These are phyloP conservation scores for Takifugu ocellatus DNA, from an alignment of 2,797 vertebrate species.

Conservation along the genomic window DNA sequence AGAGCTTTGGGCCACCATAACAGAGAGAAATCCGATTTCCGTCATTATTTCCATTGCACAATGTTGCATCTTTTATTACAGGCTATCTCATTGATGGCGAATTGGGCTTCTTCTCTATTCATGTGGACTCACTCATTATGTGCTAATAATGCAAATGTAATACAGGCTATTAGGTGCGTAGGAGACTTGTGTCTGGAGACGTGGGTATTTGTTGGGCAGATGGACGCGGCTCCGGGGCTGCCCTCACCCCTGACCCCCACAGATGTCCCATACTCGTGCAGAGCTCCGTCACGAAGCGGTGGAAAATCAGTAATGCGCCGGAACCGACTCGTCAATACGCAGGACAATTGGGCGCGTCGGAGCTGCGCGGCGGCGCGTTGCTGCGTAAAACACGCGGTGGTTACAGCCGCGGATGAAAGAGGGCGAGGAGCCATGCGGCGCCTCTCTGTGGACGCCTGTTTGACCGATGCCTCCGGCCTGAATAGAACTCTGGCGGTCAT, in stretches of 20 bases:
- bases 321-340: conserved; percentile 80
- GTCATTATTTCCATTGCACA: conserved; percentile 56
- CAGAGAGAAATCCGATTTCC: conserved; percentile 39
- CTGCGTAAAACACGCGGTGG: conserved; percentile 77
- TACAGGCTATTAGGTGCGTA: conserved; percentile 62
- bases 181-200: conserved; percentile 49
- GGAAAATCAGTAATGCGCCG: conserved; percentile 85
- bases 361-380: conserved; percentile 73
- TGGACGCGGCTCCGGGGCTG: conserved; percentile 80
- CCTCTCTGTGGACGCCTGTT: conserved; percentile 47
- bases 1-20: conserved; percentile 44
- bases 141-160: conserved; percentile 47
- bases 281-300: conserved; percentile 62
- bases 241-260: conserved; percentile 82
- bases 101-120: conserved; percentile 30
- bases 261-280: conserved; percentile 81
- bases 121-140: conserved; percentile 38
- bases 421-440: conserved; percentile 54
- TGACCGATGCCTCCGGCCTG: conserved; percentile 64
- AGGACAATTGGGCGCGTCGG: conserved; percentile 81
- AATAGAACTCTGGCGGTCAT: conserved; percentile 65
- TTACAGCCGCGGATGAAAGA: conserved; percentile 72
- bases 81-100: conserved; percentile 47
- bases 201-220: conserved; percentile 80
- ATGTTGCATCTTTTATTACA: conserved; percentile 32